A percentile compares a stretch with the other conserved stretches of the same genome.
Evolutionary conservation across 1,140 invertebrate genomes (phyloP).

Genomic region (Bombyx mori): ASM3026992v2 NC_085109.1:2609001-2609500

Average conservation of each 20-base stretch:
- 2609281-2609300: neutral
- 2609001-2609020: too few species aligned
- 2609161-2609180: conserved; percentile 49
- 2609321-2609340: too few species aligned
- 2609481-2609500: too few species aligned
- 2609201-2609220: conserved; percentile 70
- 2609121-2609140: conserved; percentile 62
- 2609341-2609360: too few species aligned
- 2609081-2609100: conserved; percentile 46
- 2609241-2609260: conserved; percentile 28
- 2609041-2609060: neutral
- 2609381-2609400: too few species aligned
- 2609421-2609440: too few species aligned
- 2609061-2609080: neutral
- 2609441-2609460: too few species aligned
- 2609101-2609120: conserved; percentile 46
- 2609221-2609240: conserved; percentile 47
- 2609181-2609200: conserved; percentile 61
- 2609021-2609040: too few species aligned
- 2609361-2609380: too few species aligned
- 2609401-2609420: too few species aligned
- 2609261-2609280: neutral
- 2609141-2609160: conserved; percentile 65
- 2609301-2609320: too few species aligned
- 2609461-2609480: too few species aligned